Percentiles rank a stretch among this genome's conserved stretches.
phyloP scores from a whole-genome alignment of 64 coral and sea anemone species.

The Anthopleura sola region DNA sequence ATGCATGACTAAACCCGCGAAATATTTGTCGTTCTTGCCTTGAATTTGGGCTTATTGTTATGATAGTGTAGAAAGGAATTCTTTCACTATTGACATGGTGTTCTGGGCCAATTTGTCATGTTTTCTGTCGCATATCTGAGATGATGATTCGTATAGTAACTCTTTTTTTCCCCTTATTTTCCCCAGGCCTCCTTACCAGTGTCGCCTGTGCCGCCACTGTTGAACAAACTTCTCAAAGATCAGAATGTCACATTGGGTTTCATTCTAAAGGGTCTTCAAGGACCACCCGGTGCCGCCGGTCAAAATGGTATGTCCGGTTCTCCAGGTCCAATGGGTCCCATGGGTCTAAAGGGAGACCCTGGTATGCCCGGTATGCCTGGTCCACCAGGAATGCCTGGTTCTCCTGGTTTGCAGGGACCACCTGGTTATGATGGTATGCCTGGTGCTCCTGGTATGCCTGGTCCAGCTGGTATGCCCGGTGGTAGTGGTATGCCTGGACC shows the following conservation, averaged over 20 bases:
- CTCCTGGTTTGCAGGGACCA: conserved; percentile 93
- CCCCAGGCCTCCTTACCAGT: conserved; percentile 88
- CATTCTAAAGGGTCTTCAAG: conserved; percentile 99
- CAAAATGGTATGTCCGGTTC: conserved; percentile 87
- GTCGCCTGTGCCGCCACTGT: conserved; percentile 87
- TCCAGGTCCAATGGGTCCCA: conserved; percentile 77
- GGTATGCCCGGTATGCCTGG: conserved; percentile 86
- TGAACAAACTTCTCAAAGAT: conserved; percentile 99
- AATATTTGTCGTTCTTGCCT: background rate
- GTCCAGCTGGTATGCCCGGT: conserved; percentile 87
- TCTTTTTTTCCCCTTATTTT: conserved; percentile 2
- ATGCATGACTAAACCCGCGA: background rate
- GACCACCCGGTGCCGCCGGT: conserved; percentile 88
- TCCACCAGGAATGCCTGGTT: conserved; percentile 80
- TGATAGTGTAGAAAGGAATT: too few species aligned
- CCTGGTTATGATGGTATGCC: conserved; percentile 95
- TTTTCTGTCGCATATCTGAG: background rate
- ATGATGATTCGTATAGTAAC: background rate
- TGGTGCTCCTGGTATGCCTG: conserved; percentile 89
- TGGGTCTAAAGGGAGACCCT: conserved; percentile 86
- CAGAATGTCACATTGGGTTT: conserved; percentile 99
- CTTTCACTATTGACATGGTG: background rate
- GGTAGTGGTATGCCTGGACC: conserved; percentile 98
- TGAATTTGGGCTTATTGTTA: background rate
- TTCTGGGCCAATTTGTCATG: background rate